phyloP scores from a whole-genome alignment of 2,888 invertebrate genomes.

The Selenia dentaria region DNA sequence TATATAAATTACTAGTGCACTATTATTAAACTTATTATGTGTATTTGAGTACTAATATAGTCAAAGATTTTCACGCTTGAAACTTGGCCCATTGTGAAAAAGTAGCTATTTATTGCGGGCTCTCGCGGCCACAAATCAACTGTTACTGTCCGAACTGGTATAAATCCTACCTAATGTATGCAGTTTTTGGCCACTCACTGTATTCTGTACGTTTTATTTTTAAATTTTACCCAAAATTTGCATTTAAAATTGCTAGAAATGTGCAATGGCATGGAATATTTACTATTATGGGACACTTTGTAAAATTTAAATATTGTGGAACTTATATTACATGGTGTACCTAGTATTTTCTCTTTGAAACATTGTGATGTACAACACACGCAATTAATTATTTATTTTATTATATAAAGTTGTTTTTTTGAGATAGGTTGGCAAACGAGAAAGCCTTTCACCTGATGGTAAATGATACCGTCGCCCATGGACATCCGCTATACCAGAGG shows the following conservation, averaged over 20 bases:
- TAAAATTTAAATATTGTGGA: not conserved
- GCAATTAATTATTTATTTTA: too few relatives aligned
- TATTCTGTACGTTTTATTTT: conserved; percentile 49
- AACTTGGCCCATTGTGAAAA: conserved; percentile 40
- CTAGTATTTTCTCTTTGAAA: too few relatives aligned
- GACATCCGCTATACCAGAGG: too few relatives aligned
- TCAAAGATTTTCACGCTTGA: conserved; percentile 11
- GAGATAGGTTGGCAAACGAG: too few relatives aligned
- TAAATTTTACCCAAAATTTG: conserved; percentile 25
- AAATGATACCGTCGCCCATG: too few relatives aligned
- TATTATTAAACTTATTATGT: too few relatives aligned
- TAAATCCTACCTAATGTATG: conserved; percentile 54
- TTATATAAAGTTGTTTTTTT: too few relatives aligned
- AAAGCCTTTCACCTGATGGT: too few relatives aligned
- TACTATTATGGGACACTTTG: conserved; percentile 6
- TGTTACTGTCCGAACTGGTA: conserved; percentile 64
- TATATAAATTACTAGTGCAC: too few relatives aligned
- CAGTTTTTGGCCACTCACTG: conserved; percentile 49
- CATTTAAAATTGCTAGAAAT: conserved; percentile 26
- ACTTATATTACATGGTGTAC: too few relatives aligned
- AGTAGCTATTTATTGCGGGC: conserved; percentile 68
- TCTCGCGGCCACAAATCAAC: conserved; percentile 71
- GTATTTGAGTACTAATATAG: too few relatives aligned
- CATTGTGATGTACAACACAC: too few relatives aligned
- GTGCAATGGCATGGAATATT: conserved; percentile 10